Evolutionary conservation across 2,797 vertebrate species (phyloP), one percentile per base, ranked within the genome.

Genomic region (Huso huso): DNA sequence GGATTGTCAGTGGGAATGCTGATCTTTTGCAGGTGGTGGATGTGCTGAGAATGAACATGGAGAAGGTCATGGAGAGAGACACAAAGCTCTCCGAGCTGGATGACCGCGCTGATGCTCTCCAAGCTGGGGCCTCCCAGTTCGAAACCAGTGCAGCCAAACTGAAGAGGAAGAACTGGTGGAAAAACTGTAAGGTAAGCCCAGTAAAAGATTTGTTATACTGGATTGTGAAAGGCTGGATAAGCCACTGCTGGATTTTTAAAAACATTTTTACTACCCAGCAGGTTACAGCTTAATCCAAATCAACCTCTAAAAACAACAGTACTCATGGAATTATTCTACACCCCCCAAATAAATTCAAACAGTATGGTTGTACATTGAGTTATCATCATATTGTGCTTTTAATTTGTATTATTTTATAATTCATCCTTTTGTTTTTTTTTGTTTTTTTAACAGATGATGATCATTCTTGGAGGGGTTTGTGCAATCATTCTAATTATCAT

Each of bases 61-160:
- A 58, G 55, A 10, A n/a, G 55, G 12, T 58, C 11, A 58, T 58
- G 10, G 55, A 53, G 51, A 53, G 51, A 53, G 51, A 58, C 55
- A 11, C 55, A 11, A 58, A 58, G 55, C 55, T 58, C 2, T 58
- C 55, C 6, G 89, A 90, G 68, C 10, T 91, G 61, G 89, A 91
- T 5, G 87, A 91, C 70, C 86, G 89, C 0, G 89, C 87, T 0
- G 89, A 88, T 0, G 89, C 89, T 0, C 79, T 91, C 66, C 89
- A 91, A 74, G 89, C 89, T 0, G 89, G 89, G 7, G 89, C 89
- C 0, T 89, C 89, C 52, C 88, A 91, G 23, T 91, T 91, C 69
- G 89, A 91, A 72, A 90, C 88, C 0, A 91, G 86, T 0, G 88
- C 89, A 0, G 87, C 88, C 74, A 91, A 10, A 58, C 55, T 58